Evolutionary conservation across 1,140 invertebrate genomes (phyloP).

Genomic region (Drosophila lacteicornis): DNA sequence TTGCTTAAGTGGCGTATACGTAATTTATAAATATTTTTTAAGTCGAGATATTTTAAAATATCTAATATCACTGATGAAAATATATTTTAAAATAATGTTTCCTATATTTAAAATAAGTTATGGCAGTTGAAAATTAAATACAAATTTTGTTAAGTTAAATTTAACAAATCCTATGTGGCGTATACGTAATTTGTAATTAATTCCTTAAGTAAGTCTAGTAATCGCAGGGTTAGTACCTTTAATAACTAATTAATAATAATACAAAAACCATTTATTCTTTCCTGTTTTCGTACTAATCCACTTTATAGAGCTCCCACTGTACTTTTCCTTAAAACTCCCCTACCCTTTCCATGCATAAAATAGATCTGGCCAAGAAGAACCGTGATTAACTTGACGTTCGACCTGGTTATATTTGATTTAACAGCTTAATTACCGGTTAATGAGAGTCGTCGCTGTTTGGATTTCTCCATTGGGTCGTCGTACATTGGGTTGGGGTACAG

Average conservation of each 20-base stretch:
- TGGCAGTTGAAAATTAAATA: too few relatives aligned
- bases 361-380: background rate
- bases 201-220: too few relatives aligned
- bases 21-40: background rate
- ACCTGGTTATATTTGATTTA: constrained; percentile 28
- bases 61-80: too few relatives aligned
- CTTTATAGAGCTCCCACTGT: background rate
- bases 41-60: background rate
- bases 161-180: background rate
- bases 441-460: constrained; percentile 24
- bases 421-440: constrained; percentile 42
- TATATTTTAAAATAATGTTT: too few relatives aligned
- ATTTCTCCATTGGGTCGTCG: constrained; percentile 19
- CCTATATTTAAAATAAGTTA: background rate
- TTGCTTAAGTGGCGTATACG: background rate
- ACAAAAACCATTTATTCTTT: too few relatives aligned
- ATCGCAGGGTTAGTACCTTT: too few relatives aligned
- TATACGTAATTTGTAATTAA: background rate
- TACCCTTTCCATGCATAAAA: background rate
- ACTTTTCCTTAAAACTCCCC: background rate
- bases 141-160: background rate
- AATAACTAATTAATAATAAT: too few relatives aligned
- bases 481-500: background rate
- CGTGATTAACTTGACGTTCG: background rate
- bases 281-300: too few relatives aligned